Conservation (phyloP, 2,797 vertebrate species). For the Phrynocephalus guinanensis region DNA sequence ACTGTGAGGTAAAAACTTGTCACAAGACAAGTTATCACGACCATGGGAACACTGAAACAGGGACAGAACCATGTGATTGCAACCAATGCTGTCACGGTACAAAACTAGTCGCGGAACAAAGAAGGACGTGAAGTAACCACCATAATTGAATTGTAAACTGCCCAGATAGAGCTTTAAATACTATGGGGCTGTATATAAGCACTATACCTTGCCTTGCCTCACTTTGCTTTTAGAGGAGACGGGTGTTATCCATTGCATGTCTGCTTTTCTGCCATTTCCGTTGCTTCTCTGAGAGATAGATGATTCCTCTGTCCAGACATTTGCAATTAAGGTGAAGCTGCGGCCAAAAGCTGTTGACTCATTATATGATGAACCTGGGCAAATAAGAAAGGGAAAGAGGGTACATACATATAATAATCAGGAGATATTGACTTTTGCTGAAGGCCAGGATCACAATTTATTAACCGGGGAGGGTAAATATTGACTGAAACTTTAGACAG, state of each 20-base stretch:
- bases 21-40: no score
- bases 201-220: no score
- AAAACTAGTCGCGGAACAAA: no score
- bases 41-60: no score
- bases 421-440: slow-evolving; percentile 74
- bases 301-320: slow-evolving; percentile 65
- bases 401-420: slow-evolving; percentile 69
- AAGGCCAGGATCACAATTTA: slow-evolving; percentile 77
- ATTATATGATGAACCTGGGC: slow-evolving; percentile 67
- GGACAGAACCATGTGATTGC: no score
- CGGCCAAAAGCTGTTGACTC: slow-evolving; percentile 70
- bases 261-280: slow-evolving; percentile 60
- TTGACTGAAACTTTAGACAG: slow-evolving; percentile 76
- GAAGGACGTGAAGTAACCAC: no score
- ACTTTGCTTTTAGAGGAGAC: slow-evolving; percentile 50
- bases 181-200: no score
- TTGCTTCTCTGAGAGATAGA: slow-evolving; percentile 61
- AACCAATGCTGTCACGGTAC: no score
- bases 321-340: slow-evolving; percentile 69
- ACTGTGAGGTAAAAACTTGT: no score
- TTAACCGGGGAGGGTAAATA: slow-evolving; percentile 78
- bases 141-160: no score
- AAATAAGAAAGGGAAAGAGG: slow-evolving; percentile 68
- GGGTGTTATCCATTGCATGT: slow-evolving; percentile 44
- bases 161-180: no score